Percentiles rank a stretch among this genome's conserved stretches.
Conservation (phyloP, 2,113 vertebrate species). For the Entomyzon cyanotis region DNA sequence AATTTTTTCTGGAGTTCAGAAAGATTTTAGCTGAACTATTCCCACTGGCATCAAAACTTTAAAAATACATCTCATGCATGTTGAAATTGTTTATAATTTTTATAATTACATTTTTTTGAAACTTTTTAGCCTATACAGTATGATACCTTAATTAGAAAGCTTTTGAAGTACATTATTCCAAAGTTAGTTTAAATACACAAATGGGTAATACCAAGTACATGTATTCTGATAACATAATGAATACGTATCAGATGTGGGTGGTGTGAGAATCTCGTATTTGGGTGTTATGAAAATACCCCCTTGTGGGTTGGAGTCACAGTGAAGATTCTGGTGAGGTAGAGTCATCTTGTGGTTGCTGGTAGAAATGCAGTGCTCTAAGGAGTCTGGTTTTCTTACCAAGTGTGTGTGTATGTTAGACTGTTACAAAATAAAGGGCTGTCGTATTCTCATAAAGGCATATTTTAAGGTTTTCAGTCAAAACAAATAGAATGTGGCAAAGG, state of each 20-base stretch:
- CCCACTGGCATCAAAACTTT: neutral
- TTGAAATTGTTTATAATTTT: neutral
- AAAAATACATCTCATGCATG: neutral
- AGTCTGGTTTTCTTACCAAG: neutral
- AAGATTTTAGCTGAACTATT: neutral
- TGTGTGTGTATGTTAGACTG: neutral
- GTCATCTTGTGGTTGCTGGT: conserved; percentile 77
- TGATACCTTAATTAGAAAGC: neutral
- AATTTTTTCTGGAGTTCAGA: neutral
- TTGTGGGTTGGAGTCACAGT: neutral
- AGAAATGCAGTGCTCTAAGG: conserved; percentile 19
- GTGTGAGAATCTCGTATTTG: neutral
- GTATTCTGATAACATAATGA: neutral
- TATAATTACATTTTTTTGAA: neutral
- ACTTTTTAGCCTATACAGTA: neutral
- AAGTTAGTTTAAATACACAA: neutral
- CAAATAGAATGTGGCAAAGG: neutral
- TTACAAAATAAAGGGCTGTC: neutral
- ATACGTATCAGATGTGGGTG: neutral
- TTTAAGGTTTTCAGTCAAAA: neutral
- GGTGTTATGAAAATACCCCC: neutral
- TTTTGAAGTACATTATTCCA: neutral
- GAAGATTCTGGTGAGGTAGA: conserved; percentile 50
- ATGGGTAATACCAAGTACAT: neutral
- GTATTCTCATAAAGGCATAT: neutral